phyloP scores from a whole-genome alignment of 2,888 invertebrate genomes.

The Pristionchus entomophagus region DNA sequence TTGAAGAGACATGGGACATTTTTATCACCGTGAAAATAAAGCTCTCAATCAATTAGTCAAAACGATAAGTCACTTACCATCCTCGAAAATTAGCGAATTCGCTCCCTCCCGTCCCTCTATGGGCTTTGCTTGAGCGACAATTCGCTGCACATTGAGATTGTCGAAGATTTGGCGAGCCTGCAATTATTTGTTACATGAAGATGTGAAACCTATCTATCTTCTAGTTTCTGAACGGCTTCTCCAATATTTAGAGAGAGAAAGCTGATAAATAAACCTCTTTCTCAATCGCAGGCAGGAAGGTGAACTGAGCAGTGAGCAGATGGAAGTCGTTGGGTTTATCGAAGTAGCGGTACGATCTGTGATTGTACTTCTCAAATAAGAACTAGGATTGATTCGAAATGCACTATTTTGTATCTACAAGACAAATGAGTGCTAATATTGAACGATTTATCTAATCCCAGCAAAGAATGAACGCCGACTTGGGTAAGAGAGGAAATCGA shows the following conservation, averaged over 20 bases:
- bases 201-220: too few relatives aligned
- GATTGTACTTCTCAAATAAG: not conserved
- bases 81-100: constrained; percentile 15
- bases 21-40: too few relatives aligned
- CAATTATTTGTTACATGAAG: too few relatives aligned
- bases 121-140: not conserved
- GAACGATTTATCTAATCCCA: too few relatives aligned
- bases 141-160: not conserved
- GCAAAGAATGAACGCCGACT: too few relatives aligned
- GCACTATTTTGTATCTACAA: not conserved
- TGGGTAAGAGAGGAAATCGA: too few relatives aligned
- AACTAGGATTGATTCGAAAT: not conserved
- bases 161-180: constrained; percentile 7
- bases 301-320: constrained; percentile 52
- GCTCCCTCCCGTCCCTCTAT: not conserved
- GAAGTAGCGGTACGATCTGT: constrained; percentile 27
- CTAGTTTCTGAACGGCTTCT: too few relatives aligned
- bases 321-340: constrained; percentile 35
- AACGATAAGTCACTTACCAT: constrained; percentile 7
- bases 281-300: constrained; percentile 51
- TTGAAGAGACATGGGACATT: too few relatives aligned
- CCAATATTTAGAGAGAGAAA: not conserved
- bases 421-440: too few relatives aligned
- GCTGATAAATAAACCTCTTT: not conserved
- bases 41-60: too few relatives aligned